phyloP scores from a whole-genome alignment of 2,113 vertebrate genomes.

The Monopterus albus region DNA sequence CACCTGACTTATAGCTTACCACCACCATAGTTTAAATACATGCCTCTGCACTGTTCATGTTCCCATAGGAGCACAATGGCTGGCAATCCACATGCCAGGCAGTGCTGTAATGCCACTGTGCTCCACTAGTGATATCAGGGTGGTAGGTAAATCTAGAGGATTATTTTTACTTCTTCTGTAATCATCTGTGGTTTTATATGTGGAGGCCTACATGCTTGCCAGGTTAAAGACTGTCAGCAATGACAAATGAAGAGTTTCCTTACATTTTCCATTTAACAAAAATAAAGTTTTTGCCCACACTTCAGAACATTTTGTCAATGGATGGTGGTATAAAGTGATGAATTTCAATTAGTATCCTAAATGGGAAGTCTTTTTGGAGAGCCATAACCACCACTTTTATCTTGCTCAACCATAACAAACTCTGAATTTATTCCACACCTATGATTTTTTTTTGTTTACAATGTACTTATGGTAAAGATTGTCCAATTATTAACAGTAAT shows the following conservation, averaged over 20 bases:
- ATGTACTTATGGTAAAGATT: conserved; percentile 28
- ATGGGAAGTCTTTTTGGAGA: neutral
- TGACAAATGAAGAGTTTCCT: neutral
- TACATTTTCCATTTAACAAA: neutral
- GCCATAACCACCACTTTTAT: neutral
- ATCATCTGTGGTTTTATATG: conserved; percentile 11
- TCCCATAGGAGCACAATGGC: conserved; percentile 66
- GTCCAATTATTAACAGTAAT: conserved; percentile 54
- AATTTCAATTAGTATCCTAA: neutral
- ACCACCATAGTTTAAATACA: conserved; percentile 52
- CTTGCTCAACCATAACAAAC: neutral
- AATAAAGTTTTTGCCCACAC: neutral
- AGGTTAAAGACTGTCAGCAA: neutral
- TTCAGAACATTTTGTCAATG: too few species aligned
- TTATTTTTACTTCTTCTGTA: conserved; percentile 58
- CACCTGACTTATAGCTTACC: conserved; percentile 73
- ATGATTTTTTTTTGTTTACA: neutral
- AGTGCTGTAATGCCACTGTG: conserved; percentile 36
- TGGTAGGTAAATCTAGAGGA: conserved; percentile 27
- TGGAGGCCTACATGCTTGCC: neutral
- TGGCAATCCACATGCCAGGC: conserved; percentile 59
- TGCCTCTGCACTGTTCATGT: conserved; percentile 59
- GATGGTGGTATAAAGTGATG: neutral
- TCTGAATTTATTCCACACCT: neutral
- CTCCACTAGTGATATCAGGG: conserved; percentile 50